Conservation (phyloP, 2,888 invertebrate species). For the Hoplodrina ambigua region DNA sequence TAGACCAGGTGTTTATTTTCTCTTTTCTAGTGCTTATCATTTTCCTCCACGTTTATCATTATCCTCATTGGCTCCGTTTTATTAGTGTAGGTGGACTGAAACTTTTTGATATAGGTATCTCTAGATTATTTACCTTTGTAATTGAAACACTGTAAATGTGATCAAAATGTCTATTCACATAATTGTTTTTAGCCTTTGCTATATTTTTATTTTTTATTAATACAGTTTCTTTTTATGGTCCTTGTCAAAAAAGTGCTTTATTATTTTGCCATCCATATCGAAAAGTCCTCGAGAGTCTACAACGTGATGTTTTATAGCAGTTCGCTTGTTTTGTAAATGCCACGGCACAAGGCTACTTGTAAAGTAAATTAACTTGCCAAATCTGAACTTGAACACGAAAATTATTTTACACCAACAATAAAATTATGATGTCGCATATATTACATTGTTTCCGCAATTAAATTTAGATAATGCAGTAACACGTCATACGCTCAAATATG, state of each 20-base stretch:
- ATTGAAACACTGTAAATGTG: not conserved
- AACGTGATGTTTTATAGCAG: constrained; percentile 61
- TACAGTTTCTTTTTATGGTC: constrained; percentile 10
- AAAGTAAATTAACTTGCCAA: constrained; percentile 56
- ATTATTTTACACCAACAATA: constrained; percentile 55
- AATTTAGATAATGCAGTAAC: constrained; percentile 34
- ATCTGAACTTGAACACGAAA: constrained; percentile 60
- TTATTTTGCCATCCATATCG: constrained; percentile 36
- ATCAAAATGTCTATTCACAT: constrained; percentile 5
- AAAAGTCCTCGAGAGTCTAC: constrained; percentile 38
- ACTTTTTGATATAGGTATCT: not conserved
- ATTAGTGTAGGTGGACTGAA: not conserved
- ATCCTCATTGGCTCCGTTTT: not conserved
- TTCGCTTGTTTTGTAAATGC: constrained; percentile 61
- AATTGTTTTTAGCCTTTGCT: not conserved
- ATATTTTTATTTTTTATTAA: not conserved
- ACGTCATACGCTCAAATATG: constrained; percentile 29
- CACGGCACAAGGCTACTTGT: constrained; percentile 53
- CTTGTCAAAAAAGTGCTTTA: constrained; percentile 10
- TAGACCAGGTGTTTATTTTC: constrained; percentile 15
- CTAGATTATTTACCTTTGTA: not conserved
- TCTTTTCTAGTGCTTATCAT: constrained; percentile 5
- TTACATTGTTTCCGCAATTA: constrained; percentile 51
- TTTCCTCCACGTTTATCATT: not conserved
- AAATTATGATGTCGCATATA: constrained; percentile 48